Percentiles rank a stretch among this genome's conserved stretches.
phyloP scores from a whole-genome alignment of 2,113 vertebrate genomes.

The Chionomys nivalis region DNA sequence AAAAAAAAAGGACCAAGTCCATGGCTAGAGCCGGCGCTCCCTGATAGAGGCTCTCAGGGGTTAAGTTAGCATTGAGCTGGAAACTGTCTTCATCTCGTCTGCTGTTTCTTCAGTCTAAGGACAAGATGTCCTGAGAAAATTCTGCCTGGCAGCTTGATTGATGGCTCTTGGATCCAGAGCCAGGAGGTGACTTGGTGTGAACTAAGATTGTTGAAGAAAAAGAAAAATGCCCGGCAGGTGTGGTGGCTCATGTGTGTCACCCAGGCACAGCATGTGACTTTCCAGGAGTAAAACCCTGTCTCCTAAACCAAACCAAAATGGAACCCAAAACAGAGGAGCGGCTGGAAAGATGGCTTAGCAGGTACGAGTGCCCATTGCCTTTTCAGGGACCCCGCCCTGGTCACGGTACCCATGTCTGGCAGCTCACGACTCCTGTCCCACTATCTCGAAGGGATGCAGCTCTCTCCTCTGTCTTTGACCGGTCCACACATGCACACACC shows the following conservation, averaged over 20 bases:
- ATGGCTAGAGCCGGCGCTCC: constrained; percentile 40
- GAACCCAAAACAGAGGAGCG: background rate
- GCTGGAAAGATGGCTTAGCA: background rate
- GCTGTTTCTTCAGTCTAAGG: constrained; percentile 2
- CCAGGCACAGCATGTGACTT: too few relatives aligned
- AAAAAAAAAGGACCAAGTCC: background rate
- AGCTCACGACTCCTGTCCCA: background rate
- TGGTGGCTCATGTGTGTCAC: background rate
- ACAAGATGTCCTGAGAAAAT: background rate
- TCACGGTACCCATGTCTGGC: background rate
- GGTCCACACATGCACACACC: background rate
- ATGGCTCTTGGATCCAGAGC: background rate
- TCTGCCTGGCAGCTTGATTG: constrained; percentile 24
- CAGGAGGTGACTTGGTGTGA: background rate
- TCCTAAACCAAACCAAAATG: background rate
- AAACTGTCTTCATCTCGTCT: background rate
- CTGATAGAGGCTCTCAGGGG: background rate
- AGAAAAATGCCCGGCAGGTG: background rate
- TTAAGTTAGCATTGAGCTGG: background rate
- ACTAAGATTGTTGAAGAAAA: background rate
- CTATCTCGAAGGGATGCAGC: background rate
- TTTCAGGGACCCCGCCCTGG: background rate
- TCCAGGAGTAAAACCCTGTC: background rate
- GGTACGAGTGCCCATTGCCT: background rate
- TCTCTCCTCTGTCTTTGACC: background rate